These are phyloP conservation scores for Brachyopa scutellaris DNA, from an alignment of 2,888 invertebrate genomes.

Conservation along the genomic window DNA sequence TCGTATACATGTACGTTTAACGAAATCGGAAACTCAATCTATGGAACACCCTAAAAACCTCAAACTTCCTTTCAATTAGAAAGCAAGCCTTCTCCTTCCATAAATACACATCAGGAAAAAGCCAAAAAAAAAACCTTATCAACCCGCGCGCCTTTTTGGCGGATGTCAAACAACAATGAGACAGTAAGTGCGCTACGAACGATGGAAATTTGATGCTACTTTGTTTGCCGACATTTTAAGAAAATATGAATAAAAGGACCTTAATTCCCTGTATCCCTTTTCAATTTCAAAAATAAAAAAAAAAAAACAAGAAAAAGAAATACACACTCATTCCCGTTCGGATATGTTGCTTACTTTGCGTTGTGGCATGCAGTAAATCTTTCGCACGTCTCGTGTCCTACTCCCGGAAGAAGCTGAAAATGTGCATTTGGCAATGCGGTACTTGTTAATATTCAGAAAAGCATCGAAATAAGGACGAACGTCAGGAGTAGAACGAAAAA, in stretches of 20 bases:
- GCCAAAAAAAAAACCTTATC: neutral
- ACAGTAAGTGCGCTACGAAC: neutral
- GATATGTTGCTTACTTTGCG: constrained; percentile 7
- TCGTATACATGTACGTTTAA: too few relatives aligned
- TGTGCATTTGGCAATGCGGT: constrained; percentile 66
- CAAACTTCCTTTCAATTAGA: constrained; percentile 43
- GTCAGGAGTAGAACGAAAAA: constrained; percentile 10
- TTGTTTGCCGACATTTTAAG: constrained; percentile 45
- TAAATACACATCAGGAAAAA: too few relatives aligned
- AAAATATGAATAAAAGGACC: constrained; percentile 48
- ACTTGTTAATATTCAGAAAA: constrained; percentile 72
- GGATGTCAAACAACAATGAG: constrained; percentile 41
- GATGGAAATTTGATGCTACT: constrained; percentile 27
- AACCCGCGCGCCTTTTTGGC: neutral
- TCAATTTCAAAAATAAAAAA: constrained; percentile 62
- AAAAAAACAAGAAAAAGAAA: too few relatives aligned
- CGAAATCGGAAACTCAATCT: constrained; percentile 26
- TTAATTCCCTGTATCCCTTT: constrained; percentile 69
- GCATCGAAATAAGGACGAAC: constrained; percentile 55
- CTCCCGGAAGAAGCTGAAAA: constrained; percentile 22
- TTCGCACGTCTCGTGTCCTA: neutral
- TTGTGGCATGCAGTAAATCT: constrained; percentile 54
- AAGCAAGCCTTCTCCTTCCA: neutral
- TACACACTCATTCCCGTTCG: constrained; percentile 2
- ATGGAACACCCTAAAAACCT: neutral